Evolutionary conservation across 1,140 invertebrate genomes (phyloP).

Genomic region (Euschistus heros): DNA sequence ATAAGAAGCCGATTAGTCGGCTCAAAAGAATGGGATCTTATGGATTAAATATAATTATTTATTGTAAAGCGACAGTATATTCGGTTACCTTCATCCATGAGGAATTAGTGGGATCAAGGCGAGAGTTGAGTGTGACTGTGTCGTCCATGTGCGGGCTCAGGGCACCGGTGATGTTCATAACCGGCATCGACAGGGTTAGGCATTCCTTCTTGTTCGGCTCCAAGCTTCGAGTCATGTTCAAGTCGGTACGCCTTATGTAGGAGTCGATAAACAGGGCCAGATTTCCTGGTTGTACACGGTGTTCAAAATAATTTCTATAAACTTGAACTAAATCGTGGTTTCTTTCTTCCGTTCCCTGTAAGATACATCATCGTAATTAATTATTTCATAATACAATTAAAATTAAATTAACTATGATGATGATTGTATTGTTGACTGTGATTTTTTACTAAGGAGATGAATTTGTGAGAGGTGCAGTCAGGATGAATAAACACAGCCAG

Average conservation of each 20-base stretch:
- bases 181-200: constrained; percentile 60
- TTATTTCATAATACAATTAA: too few relatives aligned
- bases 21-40: too few relatives aligned
- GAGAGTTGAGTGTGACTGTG: constrained; percentile 92
- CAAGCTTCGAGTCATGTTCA: constrained; percentile 73
- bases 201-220: constrained; percentile 41
- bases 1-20: too few relatives aligned
- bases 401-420: too few relatives aligned
- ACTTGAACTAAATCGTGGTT: constrained; percentile 89
- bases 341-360: constrained; percentile 75
- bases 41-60: too few relatives aligned
- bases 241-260: constrained; percentile 82
- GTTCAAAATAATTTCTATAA: constrained; percentile 87
- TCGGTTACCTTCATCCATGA: constrained; percentile 99
- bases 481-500: too few relatives aligned
- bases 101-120: constrained; percentile 88
- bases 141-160: constrained; percentile 94
- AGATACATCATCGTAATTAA: too few relatives aligned
- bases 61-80: too few relatives aligned
- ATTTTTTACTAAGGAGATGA: too few relatives aligned
- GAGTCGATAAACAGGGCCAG: constrained; percentile 90
- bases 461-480: too few relatives aligned
- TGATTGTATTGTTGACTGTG: too few relatives aligned
- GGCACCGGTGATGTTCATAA: constrained; percentile 89
- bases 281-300: constrained; percentile 86